phyloP scores from a whole-genome alignment of 2,888 invertebrate species.

The Aphidius colemani region DNA sequence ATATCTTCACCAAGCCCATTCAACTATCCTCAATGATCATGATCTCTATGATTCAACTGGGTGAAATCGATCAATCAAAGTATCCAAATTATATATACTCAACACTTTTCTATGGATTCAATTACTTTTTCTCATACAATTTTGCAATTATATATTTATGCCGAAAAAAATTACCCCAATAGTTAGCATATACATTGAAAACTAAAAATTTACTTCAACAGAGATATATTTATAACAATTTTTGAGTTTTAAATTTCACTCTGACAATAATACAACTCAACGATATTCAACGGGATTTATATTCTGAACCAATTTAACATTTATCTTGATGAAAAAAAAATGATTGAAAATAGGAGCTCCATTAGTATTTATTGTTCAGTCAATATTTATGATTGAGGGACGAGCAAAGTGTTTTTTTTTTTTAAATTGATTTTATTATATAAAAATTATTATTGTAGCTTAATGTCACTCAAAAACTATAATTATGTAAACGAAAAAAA shows the following conservation, averaged over 20 bases:
- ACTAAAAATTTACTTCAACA: not conserved
- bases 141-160: conserved; percentile 2
- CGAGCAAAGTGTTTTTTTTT: too few relatives aligned
- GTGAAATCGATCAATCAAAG: conserved; percentile 40
- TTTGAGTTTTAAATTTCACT: not conserved
- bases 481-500: too few relatives aligned
- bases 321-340: too few relatives aligned
- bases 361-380: too few relatives aligned
- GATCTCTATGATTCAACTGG: conserved; percentile 41
- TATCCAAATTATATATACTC: not conserved
- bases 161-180: not conserved
- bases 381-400: too few relatives aligned
- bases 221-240: not conserved
- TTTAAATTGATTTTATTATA: too few relatives aligned
- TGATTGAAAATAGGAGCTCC: too few relatives aligned
- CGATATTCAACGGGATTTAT: not conserved
- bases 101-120: not conserved
- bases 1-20: too few relatives aligned
- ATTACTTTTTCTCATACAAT: not conserved
- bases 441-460: too few relatives aligned
- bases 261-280: not conserved
- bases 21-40: conserved; percentile 32
- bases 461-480: too few relatives aligned
- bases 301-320: not conserved
- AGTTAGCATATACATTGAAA: not conserved